Conservation (phyloP, 2,797 vertebrate species). For the Hephaestus fuliginosus region DNA sequence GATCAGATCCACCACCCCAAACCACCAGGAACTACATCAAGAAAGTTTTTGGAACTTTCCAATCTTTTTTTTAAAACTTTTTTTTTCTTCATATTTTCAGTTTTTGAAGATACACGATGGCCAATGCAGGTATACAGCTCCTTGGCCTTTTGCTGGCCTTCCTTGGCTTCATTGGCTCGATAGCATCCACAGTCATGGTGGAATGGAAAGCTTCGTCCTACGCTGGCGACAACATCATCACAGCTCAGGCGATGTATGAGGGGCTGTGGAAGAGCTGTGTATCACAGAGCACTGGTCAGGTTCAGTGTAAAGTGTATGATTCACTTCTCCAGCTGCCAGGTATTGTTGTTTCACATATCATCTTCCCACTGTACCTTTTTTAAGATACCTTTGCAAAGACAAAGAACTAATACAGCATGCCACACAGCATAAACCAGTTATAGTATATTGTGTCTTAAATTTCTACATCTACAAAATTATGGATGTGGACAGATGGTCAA, state of each 20-base stretch:
- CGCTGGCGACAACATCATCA: conserved; percentile 94
- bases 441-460: not conserved
- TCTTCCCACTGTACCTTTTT: not conserved
- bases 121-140: conserved; percentile 92
- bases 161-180: conserved; percentile 90
- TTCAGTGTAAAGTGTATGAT: conserved; percentile 96
- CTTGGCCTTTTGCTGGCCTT: conserved; percentile 92
- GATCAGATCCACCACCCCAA: conserved; percentile 7
- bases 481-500: not conserved
- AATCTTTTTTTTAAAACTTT: not conserved
- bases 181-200: conserved; percentile 91
- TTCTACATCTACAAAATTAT: not conserved
- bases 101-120: conserved; percentile 82
- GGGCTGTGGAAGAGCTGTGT: conserved; percentile 95
- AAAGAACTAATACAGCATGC: not conserved
- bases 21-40: conserved; percentile 20
- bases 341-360: conserved; percentile 45
- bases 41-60: not conserved
- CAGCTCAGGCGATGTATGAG: conserved; percentile 93
- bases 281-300: conserved; percentile 94
- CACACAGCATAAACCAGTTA: not conserved
- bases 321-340: conserved; percentile 92
- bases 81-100: no score
- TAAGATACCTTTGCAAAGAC: not conserved
- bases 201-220: conserved; percentile 97